Percentiles rank a stretch among this genome's conserved stretches.
Evolutionary conservation across 2,888 invertebrate species (phyloP).

Genomic region (Conus canariensis): DNA sequence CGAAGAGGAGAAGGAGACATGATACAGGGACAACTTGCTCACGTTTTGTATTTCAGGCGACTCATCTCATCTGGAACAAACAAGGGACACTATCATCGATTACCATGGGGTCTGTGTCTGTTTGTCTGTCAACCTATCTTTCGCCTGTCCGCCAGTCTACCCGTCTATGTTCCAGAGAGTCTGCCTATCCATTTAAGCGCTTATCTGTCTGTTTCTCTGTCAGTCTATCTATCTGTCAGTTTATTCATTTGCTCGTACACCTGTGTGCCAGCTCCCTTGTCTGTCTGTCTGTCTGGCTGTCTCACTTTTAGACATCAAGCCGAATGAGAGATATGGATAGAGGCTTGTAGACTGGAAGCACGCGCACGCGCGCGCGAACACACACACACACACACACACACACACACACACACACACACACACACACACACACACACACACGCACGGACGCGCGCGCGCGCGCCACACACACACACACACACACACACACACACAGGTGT

Average conservation of each 20-base stretch:
- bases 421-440: constrained; percentile 22
- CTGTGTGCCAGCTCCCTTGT: not conserved
- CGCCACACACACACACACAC: constrained; percentile 21
- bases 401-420: constrained; percentile 17
- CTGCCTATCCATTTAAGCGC: too few species aligned
- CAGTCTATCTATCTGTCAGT: too few species aligned
- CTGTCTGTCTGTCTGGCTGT: not conserved
- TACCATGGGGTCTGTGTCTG: not conserved
- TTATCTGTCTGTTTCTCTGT: too few species aligned
- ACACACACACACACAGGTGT: constrained; percentile 7
- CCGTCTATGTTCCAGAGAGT: too few species aligned
- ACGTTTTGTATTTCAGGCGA: not conserved
- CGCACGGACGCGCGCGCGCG: not conserved
- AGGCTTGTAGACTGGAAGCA: too few species aligned
- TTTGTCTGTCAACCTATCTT: not conserved
- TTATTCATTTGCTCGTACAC: too few species aligned
- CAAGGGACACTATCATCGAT: not conserved
- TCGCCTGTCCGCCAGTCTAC: too few species aligned
- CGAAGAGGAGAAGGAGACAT: not conserved
- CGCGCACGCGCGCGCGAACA: not conserved
- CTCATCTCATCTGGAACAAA: constrained; percentile 11
- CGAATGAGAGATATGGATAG: too few species aligned
- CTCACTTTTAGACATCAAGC: not conserved
- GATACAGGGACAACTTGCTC: not conserved
- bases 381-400: constrained; percentile 24